These are phyloP conservation scores for Bombus polaris DNA, from an alignment of 1,140 invertebrate species.

Conservation along the genomic window DNA sequence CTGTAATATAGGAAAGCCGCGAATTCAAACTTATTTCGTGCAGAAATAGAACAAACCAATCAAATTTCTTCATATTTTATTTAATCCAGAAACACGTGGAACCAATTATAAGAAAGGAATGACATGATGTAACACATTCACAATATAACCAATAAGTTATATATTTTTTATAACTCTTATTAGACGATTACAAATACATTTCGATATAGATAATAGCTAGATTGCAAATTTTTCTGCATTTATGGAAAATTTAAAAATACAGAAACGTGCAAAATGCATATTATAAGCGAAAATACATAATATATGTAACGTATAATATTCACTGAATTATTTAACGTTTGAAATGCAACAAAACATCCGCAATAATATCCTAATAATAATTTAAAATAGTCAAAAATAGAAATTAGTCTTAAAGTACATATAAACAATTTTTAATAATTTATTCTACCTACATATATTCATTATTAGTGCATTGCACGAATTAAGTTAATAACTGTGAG, in stretches of 20 bases:
- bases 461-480: background rate
- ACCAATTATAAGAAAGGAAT: background rate
- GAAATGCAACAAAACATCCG: no score
- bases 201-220: no score
- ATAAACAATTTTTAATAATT: background rate
- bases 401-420: background rate
- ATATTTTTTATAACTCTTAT: background rate
- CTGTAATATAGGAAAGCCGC: background rate
- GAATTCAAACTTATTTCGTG: background rate
- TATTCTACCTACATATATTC: background rate
- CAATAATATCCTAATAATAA: no score
- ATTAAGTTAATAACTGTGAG: background rate
- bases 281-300: no score
- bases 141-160: background rate
- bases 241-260: no score
- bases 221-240: no score
- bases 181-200: no score
- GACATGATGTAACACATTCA: background rate
- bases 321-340: no score
- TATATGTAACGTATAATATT: no score
- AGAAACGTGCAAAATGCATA: no score
- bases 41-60: background rate
- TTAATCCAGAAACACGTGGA: slow-evolving; percentile 25
- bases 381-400: background rate
- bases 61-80: no score